Conservation (phyloP, 2,113 vertebrate species). For the Eurypyga helias region DNA sequence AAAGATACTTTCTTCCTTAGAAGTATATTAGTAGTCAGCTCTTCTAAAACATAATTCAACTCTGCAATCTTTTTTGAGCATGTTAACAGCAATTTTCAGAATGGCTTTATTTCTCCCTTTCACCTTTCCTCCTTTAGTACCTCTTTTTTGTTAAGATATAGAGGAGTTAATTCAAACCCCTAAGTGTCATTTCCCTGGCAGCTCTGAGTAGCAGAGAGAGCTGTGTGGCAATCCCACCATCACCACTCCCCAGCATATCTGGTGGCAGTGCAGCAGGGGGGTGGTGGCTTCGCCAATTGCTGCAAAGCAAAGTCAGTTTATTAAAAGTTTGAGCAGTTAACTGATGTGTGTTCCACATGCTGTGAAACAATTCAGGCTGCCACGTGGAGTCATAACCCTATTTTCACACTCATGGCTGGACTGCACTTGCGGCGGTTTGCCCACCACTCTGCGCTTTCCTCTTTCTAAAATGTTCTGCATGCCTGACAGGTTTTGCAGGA, state of each 20-base stretch:
- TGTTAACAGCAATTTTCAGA: neutral
- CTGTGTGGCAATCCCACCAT: neutral
- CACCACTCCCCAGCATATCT: rapidly evolving
- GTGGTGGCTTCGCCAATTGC: rapidly evolving
- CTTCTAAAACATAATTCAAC: neutral
- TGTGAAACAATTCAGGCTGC: neutral
- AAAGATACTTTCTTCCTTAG: neutral
- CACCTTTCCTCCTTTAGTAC: neutral
- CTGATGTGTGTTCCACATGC: neutral
- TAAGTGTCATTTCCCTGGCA: neutral
- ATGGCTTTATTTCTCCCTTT: neutral
- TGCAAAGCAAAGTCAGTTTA: neutral
- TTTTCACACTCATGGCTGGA: neutral
- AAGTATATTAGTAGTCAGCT: neutral
- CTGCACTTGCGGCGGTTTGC: rapidly evolving
- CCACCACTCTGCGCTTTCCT: rapidly evolving
- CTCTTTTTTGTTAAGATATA: neutral
- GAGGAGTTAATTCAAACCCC: neutral
- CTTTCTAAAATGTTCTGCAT: neutral
- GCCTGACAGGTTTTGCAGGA: neutral
- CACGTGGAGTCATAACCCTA: neutral
- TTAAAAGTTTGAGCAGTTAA: neutral
- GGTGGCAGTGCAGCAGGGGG: neutral
- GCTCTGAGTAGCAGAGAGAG: neutral
- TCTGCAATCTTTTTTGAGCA: neutral